A percentile compares a stretch with the other conserved stretches of the same genome.
These are phyloP conservation scores for Ormyrus rosae DNA, from an alignment of 2,888 invertebrate species.

Conservation along the genomic window DNA sequence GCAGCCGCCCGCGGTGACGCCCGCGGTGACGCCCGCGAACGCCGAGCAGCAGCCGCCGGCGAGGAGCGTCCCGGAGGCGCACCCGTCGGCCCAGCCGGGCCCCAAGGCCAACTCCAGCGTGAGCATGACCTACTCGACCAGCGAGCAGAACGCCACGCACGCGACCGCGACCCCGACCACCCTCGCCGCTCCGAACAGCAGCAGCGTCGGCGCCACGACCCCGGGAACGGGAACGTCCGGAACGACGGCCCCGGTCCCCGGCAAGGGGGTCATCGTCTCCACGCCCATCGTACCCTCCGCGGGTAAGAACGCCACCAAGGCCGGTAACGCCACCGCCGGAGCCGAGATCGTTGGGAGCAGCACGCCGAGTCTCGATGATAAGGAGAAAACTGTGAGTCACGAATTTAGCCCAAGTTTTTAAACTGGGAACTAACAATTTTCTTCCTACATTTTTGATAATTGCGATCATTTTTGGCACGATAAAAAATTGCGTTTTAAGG, in stretches of 20 bases:
- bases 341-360: not conserved
- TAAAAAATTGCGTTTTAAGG: no score
- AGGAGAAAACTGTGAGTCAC: constrained; percentile 36
- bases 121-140: constrained; percentile 64
- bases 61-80: not conserved
- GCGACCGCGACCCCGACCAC: not conserved
- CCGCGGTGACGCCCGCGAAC: not conserved
- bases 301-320: constrained; percentile 23
- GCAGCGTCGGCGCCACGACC: constrained; percentile 31
- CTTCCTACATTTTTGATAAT: not conserved
- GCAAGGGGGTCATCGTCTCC: constrained; percentile 58
- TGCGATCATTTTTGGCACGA: not conserved
- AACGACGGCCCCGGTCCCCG: not conserved
- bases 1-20: not conserved
- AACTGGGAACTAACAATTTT: not conserved
- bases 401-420: not conserved
- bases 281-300: constrained; percentile 57
- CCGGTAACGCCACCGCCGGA: not conserved
- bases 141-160: constrained; percentile 48
- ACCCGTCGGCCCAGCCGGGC: constrained; percentile 11
- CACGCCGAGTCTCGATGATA: not conserved
- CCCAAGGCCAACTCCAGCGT: constrained; percentile 49
- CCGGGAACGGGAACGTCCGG: not conserved
- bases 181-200: not conserved
- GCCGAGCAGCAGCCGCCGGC: not conserved